Percentiles rank a stretch among this genome's conserved stretches.
Conservation (phyloP, 2,113 vertebrate genomes). For the Ochotona curzoniae region DNA sequence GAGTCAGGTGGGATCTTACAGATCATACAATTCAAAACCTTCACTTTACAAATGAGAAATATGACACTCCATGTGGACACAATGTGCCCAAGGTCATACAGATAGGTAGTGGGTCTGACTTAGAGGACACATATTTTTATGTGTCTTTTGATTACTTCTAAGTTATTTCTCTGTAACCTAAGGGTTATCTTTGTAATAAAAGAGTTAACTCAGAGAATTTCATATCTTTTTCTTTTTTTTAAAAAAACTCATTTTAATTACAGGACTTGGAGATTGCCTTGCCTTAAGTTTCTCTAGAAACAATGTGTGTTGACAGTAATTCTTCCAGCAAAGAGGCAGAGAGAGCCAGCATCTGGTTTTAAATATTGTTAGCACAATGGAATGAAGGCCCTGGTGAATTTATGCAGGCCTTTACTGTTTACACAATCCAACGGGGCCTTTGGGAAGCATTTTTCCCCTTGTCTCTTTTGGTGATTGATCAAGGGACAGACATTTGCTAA, state of each 20-base stretch:
- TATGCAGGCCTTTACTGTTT: neutral
- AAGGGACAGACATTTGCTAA: slow-evolving; percentile 19
- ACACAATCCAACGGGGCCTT: neutral
- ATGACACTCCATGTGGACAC: neutral
- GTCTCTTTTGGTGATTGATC: slow-evolving; percentile 23
- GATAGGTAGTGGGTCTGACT: neutral
- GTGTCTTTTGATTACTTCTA: neutral
- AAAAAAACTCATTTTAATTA: slow-evolving; percentile 66
- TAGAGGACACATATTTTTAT: neutral
- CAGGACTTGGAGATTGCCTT: slow-evolving; percentile 33
- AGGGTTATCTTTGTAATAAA: slow-evolving; percentile 10
- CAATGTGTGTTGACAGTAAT: slow-evolving; percentile 62
- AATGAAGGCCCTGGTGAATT: slow-evolving; percentile 37
- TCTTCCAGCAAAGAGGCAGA: slow-evolving; percentile 48
- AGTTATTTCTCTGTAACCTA: slow-evolving; percentile 5
- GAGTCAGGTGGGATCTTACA: neutral
- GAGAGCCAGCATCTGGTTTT: slow-evolving; percentile 57
- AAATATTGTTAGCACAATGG: slow-evolving; percentile 30
- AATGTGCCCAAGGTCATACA: neutral
- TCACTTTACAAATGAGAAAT: neutral
- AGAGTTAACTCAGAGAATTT: slow-evolving; percentile 27
- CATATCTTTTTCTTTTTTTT: neutral
- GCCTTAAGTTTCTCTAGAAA: slow-evolving; percentile 45
- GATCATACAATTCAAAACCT: neutral
- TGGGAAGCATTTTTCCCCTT: neutral